phyloP scores from a whole-genome alignment of 2,113 vertebrate species.

The Pomatorhinus ruficollis region DNA sequence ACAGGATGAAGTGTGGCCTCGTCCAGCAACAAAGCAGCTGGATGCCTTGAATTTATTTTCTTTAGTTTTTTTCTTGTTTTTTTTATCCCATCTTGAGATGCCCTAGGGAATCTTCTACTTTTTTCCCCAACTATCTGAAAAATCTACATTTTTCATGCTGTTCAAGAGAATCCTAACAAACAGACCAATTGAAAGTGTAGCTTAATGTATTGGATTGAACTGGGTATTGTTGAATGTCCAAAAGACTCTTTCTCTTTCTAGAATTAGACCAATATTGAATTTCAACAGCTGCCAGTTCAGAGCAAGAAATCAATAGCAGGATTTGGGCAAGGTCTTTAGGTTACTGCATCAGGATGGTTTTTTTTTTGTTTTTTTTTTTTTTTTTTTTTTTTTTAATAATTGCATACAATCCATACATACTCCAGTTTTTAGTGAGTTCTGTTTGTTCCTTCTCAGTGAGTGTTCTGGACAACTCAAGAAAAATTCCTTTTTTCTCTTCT shows the following conservation, averaged over 20 bases:
- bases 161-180: neutral
- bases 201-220: neutral
- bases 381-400: neutral
- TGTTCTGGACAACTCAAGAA: neutral
- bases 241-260: neutral
- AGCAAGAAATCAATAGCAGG: neutral
- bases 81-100: neutral
- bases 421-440: neutral
- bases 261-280: neutral
- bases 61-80: neutral
- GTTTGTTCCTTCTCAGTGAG: neutral
- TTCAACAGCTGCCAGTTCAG: neutral
- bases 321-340: neutral
- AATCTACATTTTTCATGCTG: neutral
- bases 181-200: neutral
- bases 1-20: neutral
- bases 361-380: neutral
- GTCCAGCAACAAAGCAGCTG: neutral
- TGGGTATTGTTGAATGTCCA: neutral
- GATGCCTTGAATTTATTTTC: neutral
- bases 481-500: rapidly evolving
- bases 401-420: neutral
- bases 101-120: neutral
- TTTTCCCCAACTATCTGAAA: neutral
- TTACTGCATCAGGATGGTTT: neutral